Evolutionary conservation across 2,113 vertebrate species (phyloP).

Genomic region (Protobothrops flavoviridis): DNA sequence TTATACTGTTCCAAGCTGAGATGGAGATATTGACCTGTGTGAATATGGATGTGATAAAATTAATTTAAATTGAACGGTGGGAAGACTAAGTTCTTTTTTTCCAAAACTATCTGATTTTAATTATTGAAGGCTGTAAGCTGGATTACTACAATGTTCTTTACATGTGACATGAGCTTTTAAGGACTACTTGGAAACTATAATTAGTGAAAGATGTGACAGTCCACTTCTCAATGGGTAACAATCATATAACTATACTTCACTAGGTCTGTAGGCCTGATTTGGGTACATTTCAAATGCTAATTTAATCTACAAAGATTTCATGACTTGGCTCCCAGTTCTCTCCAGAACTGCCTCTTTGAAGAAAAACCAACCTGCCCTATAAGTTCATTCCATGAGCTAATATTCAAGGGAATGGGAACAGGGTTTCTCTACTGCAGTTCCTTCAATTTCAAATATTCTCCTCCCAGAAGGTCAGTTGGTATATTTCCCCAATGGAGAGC

Average conservation of each 20-base stretch:
- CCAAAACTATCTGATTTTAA: neutral
- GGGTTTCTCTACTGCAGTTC: neutral
- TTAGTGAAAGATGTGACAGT: neutral
- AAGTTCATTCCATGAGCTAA: neutral
- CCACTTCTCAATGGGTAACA: neutral
- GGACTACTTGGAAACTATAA: neutral
- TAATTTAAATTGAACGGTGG: neutral
- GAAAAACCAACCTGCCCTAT: neutral
- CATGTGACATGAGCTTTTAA: neutral
- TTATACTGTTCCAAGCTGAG: neutral
- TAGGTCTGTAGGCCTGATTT: neutral
- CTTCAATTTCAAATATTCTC: neutral
- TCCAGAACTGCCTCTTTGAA: neutral
- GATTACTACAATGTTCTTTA: neutral
- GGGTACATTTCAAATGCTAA: neutral
- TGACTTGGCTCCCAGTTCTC: neutral
- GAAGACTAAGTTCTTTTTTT: neutral
- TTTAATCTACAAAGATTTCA: neutral
- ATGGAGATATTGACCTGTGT: neutral
- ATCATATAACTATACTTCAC: neutral
- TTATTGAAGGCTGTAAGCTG: neutral
- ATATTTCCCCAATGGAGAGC: neutral
- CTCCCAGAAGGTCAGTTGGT: neutral
- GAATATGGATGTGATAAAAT: neutral
- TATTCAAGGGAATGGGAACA: neutral